Evolutionary conservation across 92 coral and sea anemone genomes (phyloP), one percentile per base, ranked within the genome.

Genomic region (Phenganax stokvisi): DNA sequence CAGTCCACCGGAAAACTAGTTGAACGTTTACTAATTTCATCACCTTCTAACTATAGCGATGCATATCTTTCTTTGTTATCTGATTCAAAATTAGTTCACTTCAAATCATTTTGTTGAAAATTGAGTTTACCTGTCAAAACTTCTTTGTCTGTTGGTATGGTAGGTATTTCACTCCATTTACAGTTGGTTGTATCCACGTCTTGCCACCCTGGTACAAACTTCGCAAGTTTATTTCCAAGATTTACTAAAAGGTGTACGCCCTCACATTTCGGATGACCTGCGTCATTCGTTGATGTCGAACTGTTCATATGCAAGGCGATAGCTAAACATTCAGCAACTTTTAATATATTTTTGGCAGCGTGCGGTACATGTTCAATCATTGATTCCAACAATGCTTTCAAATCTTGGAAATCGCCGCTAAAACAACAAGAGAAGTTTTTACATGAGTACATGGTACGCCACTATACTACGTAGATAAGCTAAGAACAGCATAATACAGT

Each of bases 61-160:
- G 47, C 0, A 37, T 37, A 5, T 37, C 47, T 2, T 37, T 37
- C 5, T 37, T 37, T 20, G 25, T 20, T 37, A 37, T 37, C 47
- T 37, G 2, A 5, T 1, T 37, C 47, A 37, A 37, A 1, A 37
- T 37, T 37, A 37, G 47, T 37, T 37, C 47, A 37, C 47, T 61
- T 12, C 25, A 7, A 61, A 5, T 61, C 8, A 15, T 9, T 0
- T n/a, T 2, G 16, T 54, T 7, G 57, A 75, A 27, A 30, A 9
- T 25, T 30, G 10, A 75, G 12, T 31, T 37, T 56, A 75, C 80
- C 54, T 20, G 51, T 30, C 25, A 56, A 75, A 75, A 75, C 25
- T 75, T 75, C 80, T n/a, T 75, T 57, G 6, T 75, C 51, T 44
- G 80, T 56, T 59, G 63, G 63, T 27, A 75, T 75, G 25, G 80